A percentile compares a stretch with the other conserved stretches of the same genome.
Evolutionary conservation across 2,797 vertebrate species (phyloP).

Genomic region (Tinamus major): DNA sequence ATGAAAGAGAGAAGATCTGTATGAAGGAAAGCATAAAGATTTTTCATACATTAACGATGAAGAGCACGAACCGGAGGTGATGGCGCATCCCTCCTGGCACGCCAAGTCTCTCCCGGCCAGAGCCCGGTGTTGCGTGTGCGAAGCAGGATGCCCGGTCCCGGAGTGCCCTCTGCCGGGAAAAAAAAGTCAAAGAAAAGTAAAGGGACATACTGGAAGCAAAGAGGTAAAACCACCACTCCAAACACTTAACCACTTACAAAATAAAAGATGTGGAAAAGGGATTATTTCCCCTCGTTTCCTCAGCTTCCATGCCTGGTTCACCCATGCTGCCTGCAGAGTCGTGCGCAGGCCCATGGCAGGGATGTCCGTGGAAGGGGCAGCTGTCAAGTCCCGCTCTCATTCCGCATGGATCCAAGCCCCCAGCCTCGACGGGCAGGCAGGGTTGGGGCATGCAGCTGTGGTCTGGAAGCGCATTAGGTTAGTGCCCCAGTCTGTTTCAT

Average conservation of each 20-base stretch:
- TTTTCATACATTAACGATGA: not conserved
- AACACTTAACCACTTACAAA: not conserved
- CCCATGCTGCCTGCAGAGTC: rapidly evolving
- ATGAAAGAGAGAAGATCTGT: not conserved
- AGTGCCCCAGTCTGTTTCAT: not conserved
- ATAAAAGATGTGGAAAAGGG: not conserved
- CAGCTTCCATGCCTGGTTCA: not conserved
- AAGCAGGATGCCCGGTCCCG: not conserved
- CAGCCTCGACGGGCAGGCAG: not conserved
- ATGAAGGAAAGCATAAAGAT: not conserved
- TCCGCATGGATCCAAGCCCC: not conserved
- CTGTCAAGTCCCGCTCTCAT: not conserved
- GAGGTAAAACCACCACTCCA: not conserved
- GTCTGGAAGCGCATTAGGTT: not conserved
- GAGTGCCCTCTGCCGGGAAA: constrained; percentile 48
- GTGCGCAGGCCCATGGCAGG: rapidly evolving
- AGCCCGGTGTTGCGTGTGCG: too few species aligned
- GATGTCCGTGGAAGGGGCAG: not conserved
- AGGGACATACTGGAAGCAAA: not conserved
- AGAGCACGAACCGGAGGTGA: not conserved
- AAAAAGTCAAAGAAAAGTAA: not conserved
- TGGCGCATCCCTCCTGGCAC: too few species aligned
- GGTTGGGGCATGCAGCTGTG: not conserved
- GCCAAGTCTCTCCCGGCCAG: too few species aligned
- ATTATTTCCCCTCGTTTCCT: not conserved